Evolutionary conservation across 2,888 invertebrate species (phyloP), one percentile per base, ranked within the genome.

Genomic region (Pristionchus entomophagus): DNA sequence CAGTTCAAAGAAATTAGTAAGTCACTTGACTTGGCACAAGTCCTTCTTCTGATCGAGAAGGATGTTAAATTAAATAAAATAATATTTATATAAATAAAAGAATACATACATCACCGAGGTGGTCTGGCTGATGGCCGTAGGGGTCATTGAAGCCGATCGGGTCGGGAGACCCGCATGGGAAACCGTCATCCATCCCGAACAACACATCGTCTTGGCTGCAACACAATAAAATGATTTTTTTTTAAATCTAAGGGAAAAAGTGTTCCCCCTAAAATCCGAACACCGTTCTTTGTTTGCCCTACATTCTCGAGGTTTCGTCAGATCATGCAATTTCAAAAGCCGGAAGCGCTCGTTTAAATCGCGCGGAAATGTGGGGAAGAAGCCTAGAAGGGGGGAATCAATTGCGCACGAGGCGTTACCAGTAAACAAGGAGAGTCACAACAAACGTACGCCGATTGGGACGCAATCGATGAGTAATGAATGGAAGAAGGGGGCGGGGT

Each of bases 361-460:
- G 41, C 19, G 38, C 35, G 22, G 22, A 35, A 26, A 62, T 26
- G 69, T 38, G 4, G 32, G n/a, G 41, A n/a, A 35, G 73, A 73
- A 41, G 73, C 73, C 73, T n/a, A 17, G 14, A 45, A 32, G 65
- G 41, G 45, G 41, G n/a, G 41, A 82, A 82, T 82, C 82, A 82
- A 82, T 82, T 32, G 41, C 38, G 38, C 56, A 26, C 56, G 82
- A n/a, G n/a, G n/a, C 35, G 59, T 41, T 29, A 82, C 56, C 53
- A 56, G 82, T 82, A 82, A 82, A 82, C 82, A 82, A 82, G n/a
- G n/a, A n/a, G 29, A 32, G 41, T 73, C 73, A 45, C 73, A 73
- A 73, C 45, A 73, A 73, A 73, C 73, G 73, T 73, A 41, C 41
- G 41, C 35, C 8, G 35, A 65, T 65, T 65, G 65, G 65, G 32